Percentiles rank a stretch among this genome's conserved stretches.
Evolutionary conservation across 2,888 invertebrate genomes (phyloP).

Genomic region (Tridacna crocea): DNA sequence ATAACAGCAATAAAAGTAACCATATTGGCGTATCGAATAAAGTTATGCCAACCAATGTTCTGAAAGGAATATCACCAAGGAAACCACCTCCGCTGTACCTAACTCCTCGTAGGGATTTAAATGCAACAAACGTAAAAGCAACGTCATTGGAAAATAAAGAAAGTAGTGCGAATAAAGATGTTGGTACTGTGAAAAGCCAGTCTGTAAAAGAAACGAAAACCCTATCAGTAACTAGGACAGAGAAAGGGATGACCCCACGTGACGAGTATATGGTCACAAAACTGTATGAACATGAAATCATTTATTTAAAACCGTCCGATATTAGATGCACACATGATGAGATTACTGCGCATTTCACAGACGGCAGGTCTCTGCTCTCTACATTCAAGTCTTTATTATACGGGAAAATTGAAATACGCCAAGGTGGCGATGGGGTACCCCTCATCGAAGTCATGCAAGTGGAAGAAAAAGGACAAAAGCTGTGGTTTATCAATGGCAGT

Average conservation of each 20-base stretch:
- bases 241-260: slow-evolving; percentile 54
- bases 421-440: slow-evolving; percentile 55
- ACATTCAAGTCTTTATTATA: slow-evolving; percentile 56
- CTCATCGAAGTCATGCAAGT: slow-evolving; percentile 62
- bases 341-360: slow-evolving; percentile 59
- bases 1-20: slow-evolving; percentile 33
- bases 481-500: slow-evolving; percentile 64
- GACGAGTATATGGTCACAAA: slow-evolving; percentile 63
- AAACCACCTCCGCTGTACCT: slow-evolving; percentile 47
- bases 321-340: slow-evolving; percentile 60
- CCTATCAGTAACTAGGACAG: slow-evolving; percentile 25
- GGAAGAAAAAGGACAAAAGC: slow-evolving; percentile 33
- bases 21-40: slow-evolving; percentile 53
- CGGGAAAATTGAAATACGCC: slow-evolving; percentile 48
- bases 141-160: slow-evolving; percentile 1
- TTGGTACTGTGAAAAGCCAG: background rate
- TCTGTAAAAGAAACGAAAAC: slow-evolving; percentile 13
- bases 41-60: slow-evolving; percentile 49
- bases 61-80: slow-evolving; percentile 31
- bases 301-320: slow-evolving; percentile 55
- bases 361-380: slow-evolving; percentile 52
- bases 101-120: slow-evolving; percentile 40
- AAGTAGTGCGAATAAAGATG: slow-evolving; percentile 14
- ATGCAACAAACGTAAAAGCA: slow-evolving; percentile 8
- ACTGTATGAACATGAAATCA: slow-evolving; percentile 54